Evolutionary conservation across 2,113 vertebrate genomes (phyloP).

Genomic region (Podarcis muralis): DNA sequence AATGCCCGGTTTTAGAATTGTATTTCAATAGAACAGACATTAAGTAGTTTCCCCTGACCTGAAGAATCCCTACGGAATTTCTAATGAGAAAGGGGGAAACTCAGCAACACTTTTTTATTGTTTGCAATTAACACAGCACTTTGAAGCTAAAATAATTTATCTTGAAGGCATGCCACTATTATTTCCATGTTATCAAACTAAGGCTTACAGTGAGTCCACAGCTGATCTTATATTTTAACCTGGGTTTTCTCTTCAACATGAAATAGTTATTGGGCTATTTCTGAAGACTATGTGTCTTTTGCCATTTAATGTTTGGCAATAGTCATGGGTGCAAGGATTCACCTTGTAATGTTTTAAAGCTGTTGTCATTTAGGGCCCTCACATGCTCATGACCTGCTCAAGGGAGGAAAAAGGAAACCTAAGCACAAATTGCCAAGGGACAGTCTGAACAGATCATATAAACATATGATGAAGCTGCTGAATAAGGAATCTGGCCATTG

Average conservation of each 20-base stretch:
- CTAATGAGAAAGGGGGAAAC: not conserved
- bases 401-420: not conserved
- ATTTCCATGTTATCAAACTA: not conserved
- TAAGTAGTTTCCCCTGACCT: not conserved
- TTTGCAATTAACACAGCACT: not conserved
- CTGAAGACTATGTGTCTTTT: not conserved
- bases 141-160: not conserved
- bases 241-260: not conserved
- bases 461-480: not conserved
- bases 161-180: not conserved
- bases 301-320: not conserved
- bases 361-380: fast-evolving
- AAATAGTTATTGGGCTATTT: not conserved
- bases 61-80: not conserved
- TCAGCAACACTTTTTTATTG: not conserved
- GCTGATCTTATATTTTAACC: not conserved
- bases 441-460: not conserved
- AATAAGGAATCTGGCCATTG: not conserved
- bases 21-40: not conserved
- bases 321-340: not conserved
- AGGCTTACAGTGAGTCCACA: not conserved
- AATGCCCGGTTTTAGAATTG: not conserved
- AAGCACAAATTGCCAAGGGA: not conserved
- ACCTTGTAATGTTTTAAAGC: not conserved
- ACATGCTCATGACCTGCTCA: not conserved